Conservation (phyloP, 2,113 vertebrate genomes). For the Nothobranchius kuhntae region DNA sequence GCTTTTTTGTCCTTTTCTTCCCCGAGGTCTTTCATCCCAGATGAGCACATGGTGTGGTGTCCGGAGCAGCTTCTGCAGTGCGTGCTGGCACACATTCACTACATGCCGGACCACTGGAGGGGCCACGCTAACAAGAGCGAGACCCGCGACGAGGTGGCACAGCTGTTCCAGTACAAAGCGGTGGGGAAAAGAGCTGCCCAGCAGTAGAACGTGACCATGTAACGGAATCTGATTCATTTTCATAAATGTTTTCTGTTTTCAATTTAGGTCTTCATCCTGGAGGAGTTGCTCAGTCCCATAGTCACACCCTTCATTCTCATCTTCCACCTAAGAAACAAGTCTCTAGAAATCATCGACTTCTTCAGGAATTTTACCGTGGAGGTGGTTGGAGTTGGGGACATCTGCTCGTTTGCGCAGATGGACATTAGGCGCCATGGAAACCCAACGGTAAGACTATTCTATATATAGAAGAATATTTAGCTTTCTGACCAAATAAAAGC, state of each 20-base stretch:
- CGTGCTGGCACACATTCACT: slow-evolving; percentile 97
- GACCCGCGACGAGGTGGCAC: slow-evolving; percentile 97
- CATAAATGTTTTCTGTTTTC: neutral
- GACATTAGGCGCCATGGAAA: slow-evolving; percentile 97
- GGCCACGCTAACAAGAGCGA: slow-evolving; percentile 95
- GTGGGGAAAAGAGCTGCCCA: slow-evolving; percentile 72
- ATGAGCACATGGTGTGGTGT: slow-evolving; percentile 97
- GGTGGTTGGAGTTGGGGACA: slow-evolving; percentile 97
- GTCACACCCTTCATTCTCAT: slow-evolving; percentile 97
- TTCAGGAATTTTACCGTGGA: slow-evolving; percentile 98
- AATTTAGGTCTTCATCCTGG: slow-evolving; percentile 92
- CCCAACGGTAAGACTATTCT: slow-evolving; percentile 83
- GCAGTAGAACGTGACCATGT: neutral
- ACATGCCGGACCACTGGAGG: slow-evolving; percentile 99
- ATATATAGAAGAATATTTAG: neutral
- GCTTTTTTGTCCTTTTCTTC: slow-evolving; percentile 24
- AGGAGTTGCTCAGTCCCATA: slow-evolving; percentile 95
- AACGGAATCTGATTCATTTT: neutral
- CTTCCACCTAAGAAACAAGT: slow-evolving; percentile 90
- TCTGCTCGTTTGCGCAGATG: slow-evolving; percentile 99
- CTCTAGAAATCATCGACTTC: slow-evolving; percentile 97
- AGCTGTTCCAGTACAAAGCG: slow-evolving; percentile 99
- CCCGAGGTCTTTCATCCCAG: slow-evolving; percentile 94
- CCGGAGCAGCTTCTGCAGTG: slow-evolving; percentile 98
- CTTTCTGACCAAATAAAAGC: neutral